Evolutionary conservation across 2,113 vertebrate genomes (phyloP).

Genomic region (Ifrita kowaldi): DNA sequence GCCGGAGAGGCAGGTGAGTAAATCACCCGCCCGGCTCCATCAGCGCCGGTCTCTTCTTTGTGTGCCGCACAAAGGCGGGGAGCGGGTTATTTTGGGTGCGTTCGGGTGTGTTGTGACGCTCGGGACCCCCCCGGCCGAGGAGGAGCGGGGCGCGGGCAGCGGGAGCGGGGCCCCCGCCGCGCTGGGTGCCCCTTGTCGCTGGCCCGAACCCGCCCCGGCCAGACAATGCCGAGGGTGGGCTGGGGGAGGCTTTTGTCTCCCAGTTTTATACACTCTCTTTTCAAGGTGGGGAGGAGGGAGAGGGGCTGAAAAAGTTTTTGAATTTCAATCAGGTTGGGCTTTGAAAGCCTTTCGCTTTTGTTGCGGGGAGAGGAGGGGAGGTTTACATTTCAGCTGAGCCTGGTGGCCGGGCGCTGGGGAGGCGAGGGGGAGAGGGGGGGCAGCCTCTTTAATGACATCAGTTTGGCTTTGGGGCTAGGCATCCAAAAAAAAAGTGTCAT

Average conservation of each 20-base stretch:
- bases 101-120: constrained; percentile 29
- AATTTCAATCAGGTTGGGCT: constrained; percentile 80
- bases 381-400: constrained; percentile 68
- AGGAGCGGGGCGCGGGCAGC: not conserved
- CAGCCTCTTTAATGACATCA: constrained; percentile 39
- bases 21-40: constrained; percentile 50
- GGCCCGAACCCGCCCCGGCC: constrained; percentile 42
- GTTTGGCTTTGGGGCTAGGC: constrained; percentile 28
- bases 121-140: not conserved
- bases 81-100: constrained; percentile 47
- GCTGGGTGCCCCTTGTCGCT: constrained; percentile 54
- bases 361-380: constrained; percentile 67
- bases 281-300: constrained; percentile 70
- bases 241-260: constrained; percentile 70
- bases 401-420: constrained; percentile 40
- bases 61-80: constrained; percentile 38
- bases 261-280: constrained; percentile 73
- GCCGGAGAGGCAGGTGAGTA: constrained; percentile 65
- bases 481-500: constrained; percentile 21
- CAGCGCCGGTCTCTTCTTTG: constrained; percentile 33
- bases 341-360: constrained; percentile 80
- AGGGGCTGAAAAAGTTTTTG: constrained; percentile 74
- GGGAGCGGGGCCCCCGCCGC: constrained; percentile 16
- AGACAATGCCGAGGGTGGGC: constrained; percentile 63
- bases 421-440: not conserved